Evolutionary conservation across 2,113 vertebrate species (phyloP).

Genomic region (Bujurquina vittata): DNA sequence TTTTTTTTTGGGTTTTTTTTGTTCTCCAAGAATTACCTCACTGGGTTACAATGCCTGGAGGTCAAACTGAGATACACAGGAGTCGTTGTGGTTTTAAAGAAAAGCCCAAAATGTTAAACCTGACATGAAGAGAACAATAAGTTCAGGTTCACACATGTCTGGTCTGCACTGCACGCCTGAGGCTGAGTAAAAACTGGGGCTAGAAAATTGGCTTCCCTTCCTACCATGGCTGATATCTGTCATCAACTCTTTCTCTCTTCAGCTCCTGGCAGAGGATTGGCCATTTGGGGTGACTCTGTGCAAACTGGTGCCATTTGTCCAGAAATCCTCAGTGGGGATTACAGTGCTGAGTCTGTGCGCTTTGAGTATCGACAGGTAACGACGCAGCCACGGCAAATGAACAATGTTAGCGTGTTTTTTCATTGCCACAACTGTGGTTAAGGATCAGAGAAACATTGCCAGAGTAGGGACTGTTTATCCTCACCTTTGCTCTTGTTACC

Average conservation of each 20-base stretch:
- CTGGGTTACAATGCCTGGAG: background rate
- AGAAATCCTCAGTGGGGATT: conserved; percentile 96
- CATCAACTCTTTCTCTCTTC: conserved; percentile 27
- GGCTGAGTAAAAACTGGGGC: conserved; percentile 7
- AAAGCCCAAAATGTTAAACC: background rate
- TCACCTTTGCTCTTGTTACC: background rate
- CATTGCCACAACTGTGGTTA: background rate
- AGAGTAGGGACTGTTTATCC: background rate
- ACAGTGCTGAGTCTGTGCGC: conserved; percentile 96
- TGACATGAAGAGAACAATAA: conserved; percentile 4
- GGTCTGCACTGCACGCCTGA: background rate
- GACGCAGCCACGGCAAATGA: background rate
- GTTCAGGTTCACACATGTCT: conserved; percentile 23
- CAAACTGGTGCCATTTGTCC: conserved; percentile 97
- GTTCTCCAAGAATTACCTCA: conserved; percentile 1
- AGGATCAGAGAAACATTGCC: background rate
- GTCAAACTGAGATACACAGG: conserved; percentile 4
- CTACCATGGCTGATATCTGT: conserved; percentile 6
- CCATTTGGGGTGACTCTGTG: conserved; percentile 94
- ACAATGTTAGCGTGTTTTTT: background rate
- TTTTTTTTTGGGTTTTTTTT: background rate
- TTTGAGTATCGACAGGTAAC: conserved; percentile 95
- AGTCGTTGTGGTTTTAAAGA: background rate
- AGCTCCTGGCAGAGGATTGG: conserved; percentile 94
- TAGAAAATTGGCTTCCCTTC: conserved; percentile 19